Evolutionary conservation across 2,888 invertebrate species (phyloP).

Genomic region (Lacanobia oleracea): DNA sequence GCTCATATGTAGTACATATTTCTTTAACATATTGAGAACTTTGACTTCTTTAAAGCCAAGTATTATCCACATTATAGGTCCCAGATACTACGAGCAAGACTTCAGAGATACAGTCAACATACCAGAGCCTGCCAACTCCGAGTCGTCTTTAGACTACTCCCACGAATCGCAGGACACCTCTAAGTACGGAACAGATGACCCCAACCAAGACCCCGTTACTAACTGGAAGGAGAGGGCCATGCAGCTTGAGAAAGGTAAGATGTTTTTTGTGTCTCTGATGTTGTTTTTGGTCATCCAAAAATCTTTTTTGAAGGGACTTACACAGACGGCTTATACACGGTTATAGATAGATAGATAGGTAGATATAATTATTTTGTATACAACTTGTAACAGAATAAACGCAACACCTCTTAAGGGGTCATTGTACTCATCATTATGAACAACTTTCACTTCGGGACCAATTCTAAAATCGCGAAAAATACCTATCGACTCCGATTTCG

Average conservation of each 20-base stretch:
- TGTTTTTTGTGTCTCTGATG: not conserved
- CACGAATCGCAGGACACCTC: constrained; percentile 82
- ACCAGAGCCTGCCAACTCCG: constrained; percentile 80
- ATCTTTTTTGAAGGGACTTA: not conserved
- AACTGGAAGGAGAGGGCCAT: constrained; percentile 91
- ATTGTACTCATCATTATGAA: no score
- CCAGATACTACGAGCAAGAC: constrained; percentile 84
- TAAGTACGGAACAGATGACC: constrained; percentile 76
- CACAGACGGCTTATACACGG: not conserved
- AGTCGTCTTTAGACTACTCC: constrained; percentile 84
- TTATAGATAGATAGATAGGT: no score
- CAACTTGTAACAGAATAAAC: no score
- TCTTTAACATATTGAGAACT: no score
- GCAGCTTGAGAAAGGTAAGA: constrained; percentile 91
- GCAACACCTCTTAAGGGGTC: no score
- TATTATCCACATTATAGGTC: constrained; percentile 62
- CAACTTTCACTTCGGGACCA: no score
- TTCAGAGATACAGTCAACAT: constrained; percentile 76
- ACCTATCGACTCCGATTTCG: no score
- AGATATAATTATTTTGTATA: no score
- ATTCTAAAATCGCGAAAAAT: no score
- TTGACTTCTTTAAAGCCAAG: not conserved
- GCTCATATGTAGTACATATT: no score
- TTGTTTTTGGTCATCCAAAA: not conserved
- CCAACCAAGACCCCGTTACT: constrained; percentile 72